Evolutionary conservation across 2,888 invertebrate species (phyloP).

Genomic region (Hirtodrosophila cameraria): DNA sequence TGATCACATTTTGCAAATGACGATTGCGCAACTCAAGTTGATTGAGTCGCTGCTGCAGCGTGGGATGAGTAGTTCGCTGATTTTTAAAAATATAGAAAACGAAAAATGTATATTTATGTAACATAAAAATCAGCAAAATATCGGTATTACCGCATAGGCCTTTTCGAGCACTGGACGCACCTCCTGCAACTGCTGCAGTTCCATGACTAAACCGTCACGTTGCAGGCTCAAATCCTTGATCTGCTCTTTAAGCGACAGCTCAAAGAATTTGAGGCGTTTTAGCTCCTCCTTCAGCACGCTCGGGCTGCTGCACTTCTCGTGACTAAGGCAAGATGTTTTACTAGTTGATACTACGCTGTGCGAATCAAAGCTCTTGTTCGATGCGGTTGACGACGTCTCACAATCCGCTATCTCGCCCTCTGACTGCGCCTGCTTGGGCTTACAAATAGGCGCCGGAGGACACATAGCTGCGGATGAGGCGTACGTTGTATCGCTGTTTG

Average conservation of each 20-base stretch:
- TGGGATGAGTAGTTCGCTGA: constrained; percentile 84
- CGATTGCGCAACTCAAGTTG: constrained; percentile 87
- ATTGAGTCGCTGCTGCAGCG: constrained; percentile 83
- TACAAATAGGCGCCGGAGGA: constrained; percentile 75
- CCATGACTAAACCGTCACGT: constrained; percentile 84
- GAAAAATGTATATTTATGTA: background rate
- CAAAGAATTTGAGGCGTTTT: constrained; percentile 83
- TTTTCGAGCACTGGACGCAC: constrained; percentile 84
- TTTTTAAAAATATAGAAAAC: background rate
- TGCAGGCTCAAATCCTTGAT: constrained; percentile 83
- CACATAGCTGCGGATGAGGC: constrained; percentile 20
- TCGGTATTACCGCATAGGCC: constrained; percentile 82
- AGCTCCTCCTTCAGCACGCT: constrained; percentile 82
- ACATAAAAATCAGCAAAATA: background rate
- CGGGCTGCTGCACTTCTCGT: constrained; percentile 76
- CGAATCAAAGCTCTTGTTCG: constrained; percentile 83
- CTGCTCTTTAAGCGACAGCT: constrained; percentile 83
- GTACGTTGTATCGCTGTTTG: constrained; percentile 49
- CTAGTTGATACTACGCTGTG: constrained; percentile 82
- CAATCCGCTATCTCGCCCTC: constrained; percentile 76
- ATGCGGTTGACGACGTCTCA: constrained; percentile 82
- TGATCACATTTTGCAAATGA: constrained; percentile 87
- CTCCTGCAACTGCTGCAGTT: constrained; percentile 84
- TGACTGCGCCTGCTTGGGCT: constrained; percentile 69
- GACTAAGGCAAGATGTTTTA: constrained; percentile 71